phyloP scores from a whole-genome alignment of 2,797 vertebrate species.

The Gymnopithys bicolor region DNA sequence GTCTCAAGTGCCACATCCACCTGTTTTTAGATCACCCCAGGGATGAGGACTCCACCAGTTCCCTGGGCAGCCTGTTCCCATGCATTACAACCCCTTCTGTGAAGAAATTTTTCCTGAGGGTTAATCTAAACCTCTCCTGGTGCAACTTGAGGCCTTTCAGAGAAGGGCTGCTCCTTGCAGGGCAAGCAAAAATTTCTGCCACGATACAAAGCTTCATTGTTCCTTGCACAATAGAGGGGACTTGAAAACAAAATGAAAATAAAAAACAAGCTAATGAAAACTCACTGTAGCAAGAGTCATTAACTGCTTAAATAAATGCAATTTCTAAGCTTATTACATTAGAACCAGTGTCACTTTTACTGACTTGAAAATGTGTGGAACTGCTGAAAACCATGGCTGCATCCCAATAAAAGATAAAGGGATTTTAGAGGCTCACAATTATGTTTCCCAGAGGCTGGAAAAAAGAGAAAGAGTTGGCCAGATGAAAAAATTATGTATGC shows the following conservation, averaged over 20 bases:
- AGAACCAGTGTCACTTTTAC: slow-evolving; percentile 22
- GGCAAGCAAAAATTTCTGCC: not conserved
- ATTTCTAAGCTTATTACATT: slow-evolving; percentile 46
- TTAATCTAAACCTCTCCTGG: not conserved
- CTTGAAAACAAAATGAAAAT: slow-evolving; percentile 27
- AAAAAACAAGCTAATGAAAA: slow-evolving; percentile 51
- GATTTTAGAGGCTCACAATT: not conserved
- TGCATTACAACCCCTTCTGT: not conserved
- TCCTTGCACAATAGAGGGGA: not conserved
- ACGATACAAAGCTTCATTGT: not conserved
- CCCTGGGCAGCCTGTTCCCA: not conserved
- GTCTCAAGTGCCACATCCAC: not conserved
- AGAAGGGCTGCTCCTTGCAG: not conserved
- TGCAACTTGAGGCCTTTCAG: not conserved
- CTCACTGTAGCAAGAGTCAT: slow-evolving; percentile 19
- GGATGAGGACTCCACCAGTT: not conserved
- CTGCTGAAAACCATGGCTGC: not conserved
- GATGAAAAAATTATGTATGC: not conserved
- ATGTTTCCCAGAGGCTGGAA: not conserved
- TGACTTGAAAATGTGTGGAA: not conserved
- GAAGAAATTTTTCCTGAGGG: no score
- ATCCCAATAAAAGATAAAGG: slow-evolving; percentile 8
- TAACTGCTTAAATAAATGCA: slow-evolving; percentile 45
- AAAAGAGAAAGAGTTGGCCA: not conserved
- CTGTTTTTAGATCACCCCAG: not conserved